These are phyloP conservation scores for Amblyjoppa proteus DNA, from an alignment of 2,888 invertebrate species.

Conservation along the genomic window DNA sequence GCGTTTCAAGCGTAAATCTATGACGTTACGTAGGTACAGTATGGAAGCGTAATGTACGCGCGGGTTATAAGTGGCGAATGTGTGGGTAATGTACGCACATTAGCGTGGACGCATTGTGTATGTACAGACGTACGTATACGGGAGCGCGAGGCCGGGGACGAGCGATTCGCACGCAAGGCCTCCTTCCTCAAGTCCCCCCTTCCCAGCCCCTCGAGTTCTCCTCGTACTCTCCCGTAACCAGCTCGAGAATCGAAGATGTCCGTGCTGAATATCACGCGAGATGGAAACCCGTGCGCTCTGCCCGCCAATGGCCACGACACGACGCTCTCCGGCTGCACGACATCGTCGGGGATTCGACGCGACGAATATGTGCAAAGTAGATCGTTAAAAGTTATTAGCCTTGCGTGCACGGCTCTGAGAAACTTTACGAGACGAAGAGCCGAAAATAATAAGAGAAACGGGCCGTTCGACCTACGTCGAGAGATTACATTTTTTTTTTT, in stretches of 20 bases:
- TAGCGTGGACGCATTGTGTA: conserved; percentile 17
- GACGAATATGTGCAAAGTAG: background rate
- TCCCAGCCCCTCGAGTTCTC: background rate
- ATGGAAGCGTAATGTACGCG: conserved; percentile 21
- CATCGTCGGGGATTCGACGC: conserved; percentile 14
- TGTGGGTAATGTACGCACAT: conserved; percentile 31
- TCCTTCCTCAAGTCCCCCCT: conserved; percentile 1
- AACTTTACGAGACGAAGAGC: background rate
- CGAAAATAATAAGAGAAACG: conserved; percentile 1
- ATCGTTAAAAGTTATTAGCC: background rate
- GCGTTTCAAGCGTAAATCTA: conserved; percentile 39
- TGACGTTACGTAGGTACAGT: conserved; percentile 20
- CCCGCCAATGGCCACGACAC: conserved; percentile 2
- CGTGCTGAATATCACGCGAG: conserved; percentile 52
- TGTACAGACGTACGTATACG: conserved; percentile 31
- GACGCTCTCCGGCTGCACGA: background rate
- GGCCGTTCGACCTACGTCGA: background rate
- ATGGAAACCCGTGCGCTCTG: conserved; percentile 16
- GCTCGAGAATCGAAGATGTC: conserved; percentile 63
- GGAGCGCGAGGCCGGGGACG: conserved; percentile 54
- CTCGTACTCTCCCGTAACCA: conserved; percentile 48
- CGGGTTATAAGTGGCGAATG: conserved; percentile 1
- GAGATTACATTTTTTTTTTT: too few relatives aligned
- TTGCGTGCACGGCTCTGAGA: background rate
- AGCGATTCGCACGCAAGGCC: conserved; percentile 55